Percentiles rank a stretch among this genome's conserved stretches.
Conservation (phyloP, 2,888 invertebrate species). For the Acanthosepion lycidas region DNA sequence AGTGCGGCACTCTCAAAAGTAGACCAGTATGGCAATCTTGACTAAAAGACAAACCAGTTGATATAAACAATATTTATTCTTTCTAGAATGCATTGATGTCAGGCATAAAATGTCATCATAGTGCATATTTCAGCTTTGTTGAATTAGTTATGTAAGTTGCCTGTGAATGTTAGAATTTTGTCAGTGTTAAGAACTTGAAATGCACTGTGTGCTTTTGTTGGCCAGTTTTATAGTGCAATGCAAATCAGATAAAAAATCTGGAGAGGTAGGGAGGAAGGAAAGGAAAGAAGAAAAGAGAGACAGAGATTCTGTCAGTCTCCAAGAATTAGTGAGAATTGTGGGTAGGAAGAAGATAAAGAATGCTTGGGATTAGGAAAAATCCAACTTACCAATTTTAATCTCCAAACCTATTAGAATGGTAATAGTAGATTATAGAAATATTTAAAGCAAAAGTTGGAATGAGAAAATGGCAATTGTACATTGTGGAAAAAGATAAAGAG, state of each 20-base stretch:
- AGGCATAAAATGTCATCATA: not conserved
- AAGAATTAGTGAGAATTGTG: constrained; percentile 33
- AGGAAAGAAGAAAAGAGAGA: not conserved
- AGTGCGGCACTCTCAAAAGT: too few species aligned
- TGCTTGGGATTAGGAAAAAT: constrained; percentile 36
- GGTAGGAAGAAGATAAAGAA: not conserved
- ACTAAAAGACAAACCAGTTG: not conserved
- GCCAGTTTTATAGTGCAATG: not conserved
- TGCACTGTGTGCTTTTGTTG: not conserved
- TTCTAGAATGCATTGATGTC: not conserved
- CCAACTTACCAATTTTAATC: constrained; percentile 46
- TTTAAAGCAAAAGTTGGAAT: not conserved
- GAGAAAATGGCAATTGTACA: not conserved
- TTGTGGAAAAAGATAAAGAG: not conserved
- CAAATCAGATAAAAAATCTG: not conserved
- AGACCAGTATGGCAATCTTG: too few species aligned
- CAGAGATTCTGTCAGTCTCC: not conserved
- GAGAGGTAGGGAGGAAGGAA: not conserved
- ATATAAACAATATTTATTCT: not conserved
- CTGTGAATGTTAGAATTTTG: not conserved
- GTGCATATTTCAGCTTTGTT: not conserved
- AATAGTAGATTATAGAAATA: constrained; percentile 35
- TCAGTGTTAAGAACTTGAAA: not conserved
- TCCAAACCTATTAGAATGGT: constrained; percentile 46
- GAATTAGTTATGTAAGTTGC: not conserved